phyloP scores from a whole-genome alignment of 2,797 vertebrate species.

The Gephyroberyx darwinii region DNA sequence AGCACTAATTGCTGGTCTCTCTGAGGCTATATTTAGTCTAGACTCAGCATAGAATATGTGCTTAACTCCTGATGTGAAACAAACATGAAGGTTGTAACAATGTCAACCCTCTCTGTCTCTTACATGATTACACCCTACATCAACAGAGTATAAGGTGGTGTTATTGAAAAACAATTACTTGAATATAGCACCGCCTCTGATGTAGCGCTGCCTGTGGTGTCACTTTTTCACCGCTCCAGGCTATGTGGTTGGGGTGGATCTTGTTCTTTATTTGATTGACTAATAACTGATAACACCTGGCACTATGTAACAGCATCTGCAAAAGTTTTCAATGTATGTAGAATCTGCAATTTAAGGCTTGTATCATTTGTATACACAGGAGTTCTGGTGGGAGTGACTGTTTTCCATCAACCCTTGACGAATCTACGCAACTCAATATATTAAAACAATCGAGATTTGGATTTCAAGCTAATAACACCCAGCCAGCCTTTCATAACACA shows the following conservation, averaged over 20 bases:
- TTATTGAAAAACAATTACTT: slow-evolving; percentile 12
- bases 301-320: too few relatives aligned
- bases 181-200: not conserved
- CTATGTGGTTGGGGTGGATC: not conserved
- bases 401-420: not conserved
- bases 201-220: not conserved
- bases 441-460: not conserved
- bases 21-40: slow-evolving; percentile 71
- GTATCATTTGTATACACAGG: not conserved
- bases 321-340: too few relatives aligned
- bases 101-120: slow-evolving; percentile 18
- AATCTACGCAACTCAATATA: not conserved
- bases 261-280: not conserved
- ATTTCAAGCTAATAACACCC: not conserved
- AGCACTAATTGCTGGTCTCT: slow-evolving; percentile 63
- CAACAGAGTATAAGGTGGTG: slow-evolving; percentile 5
- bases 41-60: slow-evolving; percentile 49
- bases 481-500: not conserved
- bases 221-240: not conserved
- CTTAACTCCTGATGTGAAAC: slow-evolving; percentile 48
- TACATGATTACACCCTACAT: slow-evolving; percentile 23
- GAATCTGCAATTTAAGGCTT: too few relatives aligned
- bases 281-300: not conserved
- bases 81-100: slow-evolving; percentile 36
- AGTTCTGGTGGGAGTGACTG: not conserved